Base-by-base conservation (phyloP, 1,140 invertebrate genomes). In the Schlechtendalia chinensis region DNA sequence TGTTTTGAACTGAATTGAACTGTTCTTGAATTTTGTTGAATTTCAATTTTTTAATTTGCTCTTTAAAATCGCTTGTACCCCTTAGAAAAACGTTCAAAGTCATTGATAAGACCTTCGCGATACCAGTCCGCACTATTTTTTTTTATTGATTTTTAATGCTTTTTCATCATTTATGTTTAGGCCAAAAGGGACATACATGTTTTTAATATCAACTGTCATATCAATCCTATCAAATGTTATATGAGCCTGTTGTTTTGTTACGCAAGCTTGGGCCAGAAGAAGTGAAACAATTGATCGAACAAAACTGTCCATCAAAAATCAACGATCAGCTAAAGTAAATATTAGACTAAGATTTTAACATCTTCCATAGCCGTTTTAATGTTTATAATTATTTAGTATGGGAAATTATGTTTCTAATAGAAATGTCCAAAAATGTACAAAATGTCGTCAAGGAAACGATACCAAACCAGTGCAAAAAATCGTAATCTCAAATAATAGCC, bases 201-300 rank as follows among this genome's bases (percentile, higher is more conserved):
- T 47, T 54, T 72, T 54, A 54, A 72, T 14, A n/a, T 5, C 11
- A 29, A 29, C 1, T 5, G 14, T 19, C 8, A 54, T 47, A 54
- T 54, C 47, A 29, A 72, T 54, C 69, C 53, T 72, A 45, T 29
- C 69, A 72, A 72, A 72, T 72, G 69, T 47, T 47, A 53, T 72
- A 72, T 72, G 69, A 72, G 50, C 69, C 69, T 14, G 14, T 54
- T 22, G 47, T 72, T 72, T 53, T 72, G 17, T 17, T 72, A 54
- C 69, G 54, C n/a, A 72, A 24, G 54, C 69, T 54, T 53, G 47
- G 47, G 16, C 69, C 69, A 8, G 24, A 54, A 72, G 47, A 72
- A 12, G 69, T 72, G 17, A 54, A 54, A 22, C 69, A 72, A 6
- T 54, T 72, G 47, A 72, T 72, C 1, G 24, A 19, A 72, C 24